These are phyloP conservation scores for Venustaconcha ellipsiformis DNA, from an alignment of 1,140 invertebrate species.

Conservation along the genomic window DNA sequence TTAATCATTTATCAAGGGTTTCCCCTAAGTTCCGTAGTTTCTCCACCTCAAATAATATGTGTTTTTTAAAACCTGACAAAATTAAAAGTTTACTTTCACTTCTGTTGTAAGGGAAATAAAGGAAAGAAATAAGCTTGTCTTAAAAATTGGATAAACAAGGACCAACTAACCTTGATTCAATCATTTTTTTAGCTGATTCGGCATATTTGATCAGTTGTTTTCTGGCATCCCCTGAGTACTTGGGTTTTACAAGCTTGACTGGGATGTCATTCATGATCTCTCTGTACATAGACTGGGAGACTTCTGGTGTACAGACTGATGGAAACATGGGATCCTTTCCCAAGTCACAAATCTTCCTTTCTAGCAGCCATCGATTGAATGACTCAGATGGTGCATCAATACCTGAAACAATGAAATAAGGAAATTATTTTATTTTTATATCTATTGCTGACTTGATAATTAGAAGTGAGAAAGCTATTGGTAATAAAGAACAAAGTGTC, in stretches of 20 bases:
- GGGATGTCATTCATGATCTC: conserved; percentile 99
- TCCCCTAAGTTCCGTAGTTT: too few species aligned
- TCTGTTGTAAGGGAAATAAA: neutral
- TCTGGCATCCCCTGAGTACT: conserved; percentile 95
- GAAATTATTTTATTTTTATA: conserved; percentile 3
- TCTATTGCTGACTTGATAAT: neutral
- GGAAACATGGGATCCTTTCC: conserved; percentile 87
- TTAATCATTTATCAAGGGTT: too few species aligned
- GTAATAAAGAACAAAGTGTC: neutral
- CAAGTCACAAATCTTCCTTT: conserved; percentile 90
- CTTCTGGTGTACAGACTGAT: conserved; percentile 90
- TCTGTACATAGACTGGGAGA: conserved; percentile 94
- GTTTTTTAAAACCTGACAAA: too few species aligned
- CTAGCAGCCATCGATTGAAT: conserved; percentile 96
- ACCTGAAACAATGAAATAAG: conserved; percentile 66
- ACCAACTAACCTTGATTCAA: conserved; percentile 79
- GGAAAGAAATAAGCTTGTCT: neutral
- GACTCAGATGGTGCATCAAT: conserved; percentile 97
- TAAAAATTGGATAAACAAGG: neutral
- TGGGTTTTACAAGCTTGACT: conserved; percentile 93
- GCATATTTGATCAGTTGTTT: conserved; percentile 96
- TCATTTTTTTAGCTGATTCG: conserved; percentile 96
- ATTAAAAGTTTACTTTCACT: neutral
- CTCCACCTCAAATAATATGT: too few species aligned
- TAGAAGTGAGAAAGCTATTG: neutral